These are phyloP conservation scores for Tenodera sinensis DNA, from an alignment of 2,888 invertebrate species.

Conservation along the genomic window DNA sequence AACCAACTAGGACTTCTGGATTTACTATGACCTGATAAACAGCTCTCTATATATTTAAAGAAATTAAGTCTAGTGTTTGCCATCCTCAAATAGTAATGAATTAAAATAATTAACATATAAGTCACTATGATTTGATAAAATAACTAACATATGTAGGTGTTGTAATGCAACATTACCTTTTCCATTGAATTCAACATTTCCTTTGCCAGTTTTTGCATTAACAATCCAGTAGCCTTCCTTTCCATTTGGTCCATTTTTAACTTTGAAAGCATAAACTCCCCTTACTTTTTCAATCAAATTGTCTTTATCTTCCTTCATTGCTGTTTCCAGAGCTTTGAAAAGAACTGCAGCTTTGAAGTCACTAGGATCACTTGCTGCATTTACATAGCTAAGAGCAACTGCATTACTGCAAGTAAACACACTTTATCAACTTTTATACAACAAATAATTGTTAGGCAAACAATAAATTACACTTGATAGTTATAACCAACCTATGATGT, in stretches of 20 bases:
- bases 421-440: too few relatives aligned
- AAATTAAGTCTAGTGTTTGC: too few relatives aligned
- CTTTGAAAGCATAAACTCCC: constrained; percentile 86
- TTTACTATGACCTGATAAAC: too few relatives aligned
- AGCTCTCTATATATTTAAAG: too few relatives aligned
- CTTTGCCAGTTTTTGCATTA: constrained; percentile 85
- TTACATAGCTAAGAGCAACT: constrained; percentile 12
- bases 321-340: constrained; percentile 75
- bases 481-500: too few relatives aligned
- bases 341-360: constrained; percentile 76
- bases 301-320: constrained; percentile 76
- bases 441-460: too few relatives aligned
- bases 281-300: constrained; percentile 80
- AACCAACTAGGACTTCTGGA: too few relatives aligned
- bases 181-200: constrained; percentile 77
- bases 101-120: too few relatives aligned
- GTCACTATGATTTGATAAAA: neutral
- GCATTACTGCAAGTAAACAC: neutral
- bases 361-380: constrained; percentile 38
- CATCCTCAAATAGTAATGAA: too few relatives aligned
- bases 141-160: too few relatives aligned
- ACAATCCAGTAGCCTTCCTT: constrained; percentile 87
- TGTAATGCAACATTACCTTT: constrained; percentile 49
- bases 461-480: too few relatives aligned
- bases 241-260: constrained; percentile 74